Base-by-base conservation (phyloP, 2,888 invertebrate species). In the Nomada goodeniana region DNA sequence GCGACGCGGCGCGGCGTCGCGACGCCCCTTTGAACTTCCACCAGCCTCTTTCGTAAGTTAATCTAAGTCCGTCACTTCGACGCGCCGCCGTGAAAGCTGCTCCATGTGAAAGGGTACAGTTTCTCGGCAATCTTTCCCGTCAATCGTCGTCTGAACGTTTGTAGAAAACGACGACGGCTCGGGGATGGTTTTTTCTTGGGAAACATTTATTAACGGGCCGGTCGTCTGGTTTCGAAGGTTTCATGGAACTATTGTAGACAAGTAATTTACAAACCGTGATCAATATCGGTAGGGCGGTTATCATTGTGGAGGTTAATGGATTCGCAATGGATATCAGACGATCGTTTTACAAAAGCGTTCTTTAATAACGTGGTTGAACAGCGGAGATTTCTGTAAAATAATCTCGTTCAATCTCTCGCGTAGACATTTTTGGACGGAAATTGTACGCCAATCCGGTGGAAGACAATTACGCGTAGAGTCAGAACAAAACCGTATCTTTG, bases 401-500 rank as follows among this genome's bases (percentile, higher is more conserved):
- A 63, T 61, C 59, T 69, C 53, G 59, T 29, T 68, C 50, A 15
- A 44, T 57, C 44, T 64, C 53, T 44, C 47, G 55, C 11, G 59
- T 70, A 63, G 74, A 59, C 60, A 70, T 86, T 88, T 86, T 80
- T 61, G 81, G 74, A 76, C 83, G 89, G 87, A 89, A 89, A 89
- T 89, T 89, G 89, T 87, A 88, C 88, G 89, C 83, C 89, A 88
- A 86, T 86, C 82, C 76, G 74, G 76, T 75, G 68, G 61, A 86
- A 85, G 87, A 89, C 89, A 89, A 89, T 88, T 87, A 86, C 83
- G 76, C 69, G 81, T 55, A 52, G 82, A 87, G 87, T 82, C 82
- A 84, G 87, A 88, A 85, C 86, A 86, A 89, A 89, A 89, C 71
- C 78, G 80, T 88, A 83, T 83, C 88, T 80, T 88, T 85, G 82